Evolutionary conservation across 2,888 invertebrate species (phyloP).

Genomic region (Siphlonurus alternatus): DNA sequence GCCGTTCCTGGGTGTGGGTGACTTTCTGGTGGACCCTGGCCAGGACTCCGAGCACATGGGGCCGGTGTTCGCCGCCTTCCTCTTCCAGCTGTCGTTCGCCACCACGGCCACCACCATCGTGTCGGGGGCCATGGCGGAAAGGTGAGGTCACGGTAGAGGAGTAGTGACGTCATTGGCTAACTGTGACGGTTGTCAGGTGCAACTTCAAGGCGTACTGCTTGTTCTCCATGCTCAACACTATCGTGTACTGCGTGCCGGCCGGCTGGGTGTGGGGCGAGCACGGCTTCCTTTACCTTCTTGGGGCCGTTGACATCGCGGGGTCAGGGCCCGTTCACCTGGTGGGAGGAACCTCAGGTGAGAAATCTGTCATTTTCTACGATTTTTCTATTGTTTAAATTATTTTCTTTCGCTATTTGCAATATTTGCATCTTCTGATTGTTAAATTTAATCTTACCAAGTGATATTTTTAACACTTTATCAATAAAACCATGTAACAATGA

Average conservation of each 20-base stretch:
- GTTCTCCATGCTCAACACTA: slow-evolving; percentile 75
- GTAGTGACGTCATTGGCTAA: background rate
- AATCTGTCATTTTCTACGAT: background rate
- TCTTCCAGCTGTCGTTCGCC: slow-evolving; percentile 81
- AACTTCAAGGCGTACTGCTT: slow-evolving; percentile 82
- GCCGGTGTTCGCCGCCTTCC: slow-evolving; percentile 67
- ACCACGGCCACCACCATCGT: slow-evolving; percentile 84
- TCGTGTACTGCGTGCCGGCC: slow-evolving; percentile 82
- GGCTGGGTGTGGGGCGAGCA: slow-evolving; percentile 87
- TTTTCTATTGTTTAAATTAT: background rate
- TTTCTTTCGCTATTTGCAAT: background rate
- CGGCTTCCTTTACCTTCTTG: slow-evolving; percentile 66
- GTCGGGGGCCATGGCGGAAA: slow-evolving; percentile 88
- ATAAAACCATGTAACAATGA: too few species aligned
- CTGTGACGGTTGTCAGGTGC: slow-evolving; percentile 36
- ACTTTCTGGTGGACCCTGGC: slow-evolving; percentile 62
- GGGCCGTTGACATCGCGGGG: slow-evolving; percentile 85
- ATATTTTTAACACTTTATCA: background rate
- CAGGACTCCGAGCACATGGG: slow-evolving; percentile 52
- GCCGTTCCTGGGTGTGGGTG: slow-evolving; percentile 67
- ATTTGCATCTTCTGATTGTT: too few species aligned
- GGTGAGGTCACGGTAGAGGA: slow-evolving; percentile 35
- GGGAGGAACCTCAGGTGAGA: slow-evolving; percentile 39
- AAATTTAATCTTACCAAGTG: too few species aligned
- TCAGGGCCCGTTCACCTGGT: slow-evolving; percentile 82